Evolutionary conservation across 2,113 vertebrate genomes (phyloP), one percentile per base, ranked within the genome.

Genomic region (Strigops habroptila): DNA sequence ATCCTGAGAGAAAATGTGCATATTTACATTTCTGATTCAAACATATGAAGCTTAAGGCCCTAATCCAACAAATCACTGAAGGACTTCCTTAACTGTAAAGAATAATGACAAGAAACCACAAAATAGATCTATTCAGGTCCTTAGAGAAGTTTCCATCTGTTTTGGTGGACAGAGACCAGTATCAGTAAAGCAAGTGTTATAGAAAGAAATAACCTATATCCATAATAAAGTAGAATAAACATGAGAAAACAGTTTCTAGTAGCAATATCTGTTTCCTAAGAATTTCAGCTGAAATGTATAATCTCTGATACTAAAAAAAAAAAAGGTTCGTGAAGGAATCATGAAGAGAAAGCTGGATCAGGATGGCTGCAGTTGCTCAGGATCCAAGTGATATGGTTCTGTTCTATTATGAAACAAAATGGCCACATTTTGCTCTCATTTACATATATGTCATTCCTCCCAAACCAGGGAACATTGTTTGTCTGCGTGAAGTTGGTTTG

Each of bases 401-500:
- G 60, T 4, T 55, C 48, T 62, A 52, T 89, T 94, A 91, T 13
- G 31, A 73, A 96, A 96, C 35, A 22, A 73, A 81, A 62, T 3
- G 19, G 24, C 52, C 57, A 12, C 55, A 89, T 86, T 96, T 81
- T 96, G 77, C 84, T 96, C 78, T 79, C 70, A 57, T 93, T 94
- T 89, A 44, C 91, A 77, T 94, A 24, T 57, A 10, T 53, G 75
- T 23, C 70, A 67, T 88, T 92, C 80, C 62, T 93, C 60, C 75
- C 73, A 82, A 88, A 65, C 80, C 77, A 86, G 57, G 74, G n/a
- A 86, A 68, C 77, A 88, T 89, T 97, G 95, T 95, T 81, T 60
- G 71, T 53, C 80, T 64, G 88, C 1, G 1, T 11, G 44, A 60
- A 89, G 67, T n/a, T n/a, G n/a, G n/a, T n/a, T n/a, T n/a, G 55